These are phyloP conservation scores for Murina feae DNA, from an alignment of 2,113 vertebrate species.

Conservation along the genomic window DNA sequence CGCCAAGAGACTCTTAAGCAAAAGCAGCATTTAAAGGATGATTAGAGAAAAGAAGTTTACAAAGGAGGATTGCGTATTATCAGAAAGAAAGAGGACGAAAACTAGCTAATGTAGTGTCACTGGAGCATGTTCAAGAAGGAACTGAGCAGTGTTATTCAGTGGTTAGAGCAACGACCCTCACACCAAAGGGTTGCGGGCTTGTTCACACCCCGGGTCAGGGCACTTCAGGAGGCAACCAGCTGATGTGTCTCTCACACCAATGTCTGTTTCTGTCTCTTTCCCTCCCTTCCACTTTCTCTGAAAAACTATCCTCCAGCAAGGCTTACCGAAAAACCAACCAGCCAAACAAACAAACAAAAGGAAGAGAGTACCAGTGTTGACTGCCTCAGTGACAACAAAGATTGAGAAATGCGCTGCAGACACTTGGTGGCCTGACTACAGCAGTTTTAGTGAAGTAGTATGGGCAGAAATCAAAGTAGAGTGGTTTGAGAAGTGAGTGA, in stretches of 20 bases:
- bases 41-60: background rate
- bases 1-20: background rate
- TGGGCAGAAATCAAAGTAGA: background rate
- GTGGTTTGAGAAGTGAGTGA: background rate
- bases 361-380: background rate
- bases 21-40: background rate
- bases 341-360: background rate
- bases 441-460: background rate
- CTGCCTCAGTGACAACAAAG: background rate
- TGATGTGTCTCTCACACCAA: too few relatives aligned
- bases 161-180: too few relatives aligned
- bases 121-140: background rate
- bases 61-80: background rate
- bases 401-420: background rate
- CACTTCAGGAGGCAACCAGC: too few relatives aligned
- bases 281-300: too few relatives aligned
- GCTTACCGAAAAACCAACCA: too few relatives aligned
- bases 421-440: too few relatives aligned
- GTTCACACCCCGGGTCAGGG: too few relatives aligned
- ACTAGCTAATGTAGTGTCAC: background rate
- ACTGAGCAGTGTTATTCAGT: too few relatives aligned
- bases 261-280: too few relatives aligned
- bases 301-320: too few relatives aligned
- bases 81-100: background rate
- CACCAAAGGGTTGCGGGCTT: too few relatives aligned